Percentiles rank a stretch among this genome's conserved stretches.
These are phyloP conservation scores for Eidolon helvum DNA, from an alignment of 2,113 vertebrate genomes.

Conservation along the genomic window DNA sequence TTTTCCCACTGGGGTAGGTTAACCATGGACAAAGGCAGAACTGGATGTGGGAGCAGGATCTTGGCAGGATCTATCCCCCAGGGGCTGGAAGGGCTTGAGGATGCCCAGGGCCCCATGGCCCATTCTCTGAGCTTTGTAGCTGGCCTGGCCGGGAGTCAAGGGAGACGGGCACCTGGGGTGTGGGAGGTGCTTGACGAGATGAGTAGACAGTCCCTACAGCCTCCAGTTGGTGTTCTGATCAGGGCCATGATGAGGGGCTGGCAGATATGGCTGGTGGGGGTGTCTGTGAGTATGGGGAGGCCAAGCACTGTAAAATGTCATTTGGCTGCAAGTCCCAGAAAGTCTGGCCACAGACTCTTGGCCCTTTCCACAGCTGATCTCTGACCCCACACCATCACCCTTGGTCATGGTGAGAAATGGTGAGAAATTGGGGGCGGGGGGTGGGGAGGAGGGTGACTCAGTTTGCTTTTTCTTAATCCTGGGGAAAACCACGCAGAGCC, in stretches of 20 bases:
- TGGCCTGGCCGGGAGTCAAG: not conserved
- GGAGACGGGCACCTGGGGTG: not conserved
- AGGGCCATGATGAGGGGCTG: not conserved
- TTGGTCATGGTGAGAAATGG: not conserved
- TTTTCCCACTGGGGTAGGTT: slow-evolving; percentile 69
- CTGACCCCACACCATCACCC: not conserved
- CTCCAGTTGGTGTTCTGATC: not conserved
- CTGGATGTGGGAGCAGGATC: slow-evolving; percentile 8
- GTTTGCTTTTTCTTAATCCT: not conserved
- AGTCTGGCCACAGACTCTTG: not conserved
- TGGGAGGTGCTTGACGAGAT: not conserved
- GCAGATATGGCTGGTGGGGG: not conserved
- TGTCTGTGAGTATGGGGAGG: not conserved
- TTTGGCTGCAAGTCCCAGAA: not conserved
- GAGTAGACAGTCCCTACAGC: not conserved
- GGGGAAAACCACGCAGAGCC: not conserved
- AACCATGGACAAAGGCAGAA: slow-evolving; percentile 58
- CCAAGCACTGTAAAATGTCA: not conserved
- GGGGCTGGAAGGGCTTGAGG: not conserved
- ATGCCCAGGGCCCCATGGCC: not conserved
- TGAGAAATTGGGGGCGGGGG: not conserved
- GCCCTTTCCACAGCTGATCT: not conserved
- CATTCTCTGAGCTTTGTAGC: not conserved
- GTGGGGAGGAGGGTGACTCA: not conserved
- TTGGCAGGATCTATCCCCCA: not conserved